Evolutionary conservation across 2,888 invertebrate species (phyloP).

Genomic region (Macaria liturata): DNA sequence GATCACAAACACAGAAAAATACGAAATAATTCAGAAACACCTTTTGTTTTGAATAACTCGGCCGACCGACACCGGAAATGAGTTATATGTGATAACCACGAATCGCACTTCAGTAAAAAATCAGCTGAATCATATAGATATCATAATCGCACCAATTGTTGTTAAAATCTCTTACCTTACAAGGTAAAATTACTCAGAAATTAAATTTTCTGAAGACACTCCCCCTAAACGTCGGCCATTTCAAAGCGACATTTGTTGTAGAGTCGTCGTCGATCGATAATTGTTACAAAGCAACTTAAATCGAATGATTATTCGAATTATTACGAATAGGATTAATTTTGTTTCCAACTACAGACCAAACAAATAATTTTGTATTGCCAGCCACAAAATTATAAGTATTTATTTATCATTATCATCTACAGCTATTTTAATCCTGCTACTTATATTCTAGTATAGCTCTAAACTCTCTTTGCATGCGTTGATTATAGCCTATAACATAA

Average conservation of each 20-base stretch:
- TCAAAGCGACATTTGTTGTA: constrained; percentile 68
- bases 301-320: constrained; percentile 19
- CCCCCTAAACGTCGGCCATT: constrained; percentile 83
- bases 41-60: constrained; percentile 79
- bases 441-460: too few relatives aligned
- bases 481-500: too few relatives aligned
- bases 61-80: constrained; percentile 73
- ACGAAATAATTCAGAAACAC: constrained; percentile 52
- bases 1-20: constrained; percentile 36
- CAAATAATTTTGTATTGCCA: too few relatives aligned
- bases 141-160: constrained; percentile 22
- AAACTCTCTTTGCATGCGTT: too few relatives aligned
- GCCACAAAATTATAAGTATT: too few relatives aligned
- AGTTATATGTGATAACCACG: constrained; percentile 30
- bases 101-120: constrained; percentile 5
- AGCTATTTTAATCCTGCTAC: too few relatives aligned
- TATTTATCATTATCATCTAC: too few relatives aligned
- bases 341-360: constrained; percentile 6
- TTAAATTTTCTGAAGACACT: constrained; percentile 73
- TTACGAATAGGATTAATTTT: neutral
- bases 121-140: constrained; percentile 6
- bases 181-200: constrained; percentile 61
- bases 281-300: constrained; percentile 20
- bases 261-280: constrained; percentile 32
- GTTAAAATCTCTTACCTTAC: constrained; percentile 54